These are phyloP conservation scores for Drosophila hamatofila DNA, from an alignment of 2,888 invertebrate genomes.

Conservation along the genomic window DNA sequence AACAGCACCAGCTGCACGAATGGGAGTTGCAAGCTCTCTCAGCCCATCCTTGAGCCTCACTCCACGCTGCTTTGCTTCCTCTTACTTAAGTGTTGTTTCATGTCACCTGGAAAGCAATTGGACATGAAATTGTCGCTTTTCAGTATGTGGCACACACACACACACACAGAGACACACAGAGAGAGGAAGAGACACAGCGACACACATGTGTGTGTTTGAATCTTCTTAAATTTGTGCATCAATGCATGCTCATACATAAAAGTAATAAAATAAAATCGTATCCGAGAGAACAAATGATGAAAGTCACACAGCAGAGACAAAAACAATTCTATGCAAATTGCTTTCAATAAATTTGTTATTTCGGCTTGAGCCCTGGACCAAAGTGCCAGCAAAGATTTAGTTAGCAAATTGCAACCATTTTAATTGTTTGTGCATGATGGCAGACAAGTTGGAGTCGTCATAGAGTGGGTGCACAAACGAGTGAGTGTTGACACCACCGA, in stretches of 20 bases:
- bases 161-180: background rate
- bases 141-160: constrained; percentile 60
- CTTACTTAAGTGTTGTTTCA: constrained; percentile 85
- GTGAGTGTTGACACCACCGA: constrained; percentile 7
- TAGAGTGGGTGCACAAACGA: background rate
- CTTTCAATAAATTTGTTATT: constrained; percentile 81
- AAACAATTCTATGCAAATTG: constrained; percentile 80
- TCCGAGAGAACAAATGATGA: constrained; percentile 66
- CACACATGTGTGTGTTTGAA: constrained; percentile 38
- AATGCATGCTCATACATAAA: constrained; percentile 56
- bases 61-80: constrained; percentile 63
- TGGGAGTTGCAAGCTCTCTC: constrained; percentile 54
- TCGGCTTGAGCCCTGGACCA: constrained; percentile 31
- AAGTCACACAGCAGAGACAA: constrained; percentile 63
- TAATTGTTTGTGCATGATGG: constrained; percentile 45
- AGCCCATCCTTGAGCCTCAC: constrained; percentile 17
- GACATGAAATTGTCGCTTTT: constrained; percentile 84
- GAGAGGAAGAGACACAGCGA: background rate
- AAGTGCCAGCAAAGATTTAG: constrained; percentile 53
- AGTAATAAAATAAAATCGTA: constrained; percentile 78
- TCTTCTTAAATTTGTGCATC: constrained; percentile 75
- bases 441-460: constrained; percentile 60
- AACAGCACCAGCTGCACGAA: constrained; percentile 51
- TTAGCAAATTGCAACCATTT: constrained; percentile 66
- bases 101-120: constrained; percentile 86